Base-by-base conservation (phyloP, 2,797 vertebrate genomes). In the Danio tinwini region DNA sequence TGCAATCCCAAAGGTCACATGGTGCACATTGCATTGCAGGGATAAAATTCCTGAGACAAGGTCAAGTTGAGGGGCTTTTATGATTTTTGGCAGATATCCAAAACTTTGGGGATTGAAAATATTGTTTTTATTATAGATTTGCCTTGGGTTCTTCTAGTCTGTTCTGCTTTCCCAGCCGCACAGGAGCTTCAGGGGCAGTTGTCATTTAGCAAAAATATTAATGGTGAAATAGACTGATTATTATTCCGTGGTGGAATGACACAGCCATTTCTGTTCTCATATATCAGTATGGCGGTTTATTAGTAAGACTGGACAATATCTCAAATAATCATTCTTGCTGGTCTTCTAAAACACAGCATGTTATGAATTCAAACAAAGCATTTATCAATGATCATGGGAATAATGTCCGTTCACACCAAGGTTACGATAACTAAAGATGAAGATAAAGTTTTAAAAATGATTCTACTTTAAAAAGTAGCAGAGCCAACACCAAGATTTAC, bases 1-100 rank as follows among this genome's bases (percentile, higher is more conserved):
- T 83, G 16, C 81, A 70, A 72, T 71, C 45, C 17, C 17, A 56
- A 74, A 84, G 61, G 40, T 56, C 82, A 76, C 65, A 39, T 69
- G 45, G 62, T 74, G 65, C 63, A 40, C n/a, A 39, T 42, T 78
- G 49, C 39, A 77, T 44, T 78, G 55, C 44, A 77, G 61, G 58
- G 47, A 78, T 67, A 58, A 55, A 65, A 44, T 73, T 81, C 61
- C 68, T 56, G 61, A 61, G 61, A 62, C 69, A 71, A 56, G 69
- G 55, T 78, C n/a, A 72, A 73, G 68, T 58, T 63, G 82, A 82
- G 47, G 62, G 19, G 56, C 52, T 39, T 80, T 17, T 80, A 74
- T 85, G 82, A 67, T 82, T 70, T 71, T 81, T 87, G 81, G 81
- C 50, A 10, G 45, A 73, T 44, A 70, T 42, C 67, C 75, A 82